Evolutionary conservation across 2,113 vertebrate species (phyloP).

Genomic region (Tychaedon coryphoeus): DNA sequence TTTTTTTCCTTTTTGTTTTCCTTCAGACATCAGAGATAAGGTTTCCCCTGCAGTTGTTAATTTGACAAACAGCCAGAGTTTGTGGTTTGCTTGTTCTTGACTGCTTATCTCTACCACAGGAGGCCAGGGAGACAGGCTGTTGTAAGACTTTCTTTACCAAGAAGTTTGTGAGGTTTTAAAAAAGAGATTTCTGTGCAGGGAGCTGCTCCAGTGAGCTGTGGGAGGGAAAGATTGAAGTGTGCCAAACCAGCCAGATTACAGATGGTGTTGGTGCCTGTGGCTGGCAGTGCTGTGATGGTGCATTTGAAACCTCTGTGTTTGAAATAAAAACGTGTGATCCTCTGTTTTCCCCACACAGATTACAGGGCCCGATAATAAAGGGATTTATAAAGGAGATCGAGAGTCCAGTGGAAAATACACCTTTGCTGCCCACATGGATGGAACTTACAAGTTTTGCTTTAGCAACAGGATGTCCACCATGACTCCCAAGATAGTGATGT

Average conservation of each 20-base stretch:
- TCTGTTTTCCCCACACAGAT: constrained; percentile 76
- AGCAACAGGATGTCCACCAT: constrained; percentile 99
- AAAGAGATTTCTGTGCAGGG: neutral
- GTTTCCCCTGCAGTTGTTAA: neutral
- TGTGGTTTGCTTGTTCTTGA: neutral
- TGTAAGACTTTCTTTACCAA: neutral
- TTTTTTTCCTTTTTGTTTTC: neutral
- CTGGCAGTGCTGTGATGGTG: neutral
- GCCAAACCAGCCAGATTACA: neutral
- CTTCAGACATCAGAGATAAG: neutral
- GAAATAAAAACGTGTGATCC: neutral
- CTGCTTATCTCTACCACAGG: neutral
- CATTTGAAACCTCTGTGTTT: neutral
- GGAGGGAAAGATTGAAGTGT: neutral
- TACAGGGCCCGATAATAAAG: constrained; percentile 94
- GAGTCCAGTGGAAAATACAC: constrained; percentile 98
- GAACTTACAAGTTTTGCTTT: constrained; percentile 97
- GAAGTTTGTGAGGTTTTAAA: neutral
- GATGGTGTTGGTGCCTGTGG: neutral
- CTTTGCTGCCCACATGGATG: constrained; percentile 97
- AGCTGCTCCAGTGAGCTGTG: neutral
- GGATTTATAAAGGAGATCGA: constrained; percentile 95
- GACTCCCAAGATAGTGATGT: constrained; percentile 99
- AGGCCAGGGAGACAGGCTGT: neutral
- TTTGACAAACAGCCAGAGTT: neutral